Conservation (phyloP, 2,113 vertebrate genomes). For the Hypocryptadius cinnamomeus region DNA sequence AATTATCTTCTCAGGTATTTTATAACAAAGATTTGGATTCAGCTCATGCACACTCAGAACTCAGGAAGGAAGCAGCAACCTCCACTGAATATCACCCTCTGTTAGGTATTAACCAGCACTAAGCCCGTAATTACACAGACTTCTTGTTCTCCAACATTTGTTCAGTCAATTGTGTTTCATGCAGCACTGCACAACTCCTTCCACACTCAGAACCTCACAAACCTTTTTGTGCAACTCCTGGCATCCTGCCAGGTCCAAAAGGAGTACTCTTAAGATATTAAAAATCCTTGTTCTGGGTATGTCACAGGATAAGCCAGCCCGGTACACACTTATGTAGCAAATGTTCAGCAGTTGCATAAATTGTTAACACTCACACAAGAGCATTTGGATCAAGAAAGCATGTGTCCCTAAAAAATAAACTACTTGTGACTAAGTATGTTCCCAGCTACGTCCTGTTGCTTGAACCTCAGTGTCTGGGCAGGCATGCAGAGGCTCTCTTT, state of each 20-base stretch:
- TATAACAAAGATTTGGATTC: background rate
- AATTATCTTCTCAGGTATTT: background rate
- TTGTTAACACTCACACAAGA: background rate
- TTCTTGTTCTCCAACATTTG: conserved; percentile 31
- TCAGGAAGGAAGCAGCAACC: background rate
- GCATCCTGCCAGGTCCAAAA: background rate
- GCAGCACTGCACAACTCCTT: conserved; percentile 3
- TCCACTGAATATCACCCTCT: background rate
- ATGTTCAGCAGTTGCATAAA: background rate
- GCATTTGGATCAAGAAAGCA: background rate
- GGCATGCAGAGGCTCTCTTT: background rate
- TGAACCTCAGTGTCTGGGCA: background rate
- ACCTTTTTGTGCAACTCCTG: background rate
- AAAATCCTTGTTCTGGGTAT: background rate
- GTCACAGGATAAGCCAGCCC: background rate
- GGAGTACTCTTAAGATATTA: background rate
- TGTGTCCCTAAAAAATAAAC: background rate
- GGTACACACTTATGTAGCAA: accelerated
- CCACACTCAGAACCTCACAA: background rate
- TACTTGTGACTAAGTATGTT: background rate
- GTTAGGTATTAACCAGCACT: conserved; percentile 8
- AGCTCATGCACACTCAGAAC: background rate
- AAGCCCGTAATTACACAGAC: conserved; percentile 1
- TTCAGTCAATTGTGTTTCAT: background rate
- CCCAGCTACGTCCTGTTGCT: background rate